Base-by-base conservation (phyloP, 2,797 vertebrate species). In the Xiphorhynchus erythropygius region DNA sequence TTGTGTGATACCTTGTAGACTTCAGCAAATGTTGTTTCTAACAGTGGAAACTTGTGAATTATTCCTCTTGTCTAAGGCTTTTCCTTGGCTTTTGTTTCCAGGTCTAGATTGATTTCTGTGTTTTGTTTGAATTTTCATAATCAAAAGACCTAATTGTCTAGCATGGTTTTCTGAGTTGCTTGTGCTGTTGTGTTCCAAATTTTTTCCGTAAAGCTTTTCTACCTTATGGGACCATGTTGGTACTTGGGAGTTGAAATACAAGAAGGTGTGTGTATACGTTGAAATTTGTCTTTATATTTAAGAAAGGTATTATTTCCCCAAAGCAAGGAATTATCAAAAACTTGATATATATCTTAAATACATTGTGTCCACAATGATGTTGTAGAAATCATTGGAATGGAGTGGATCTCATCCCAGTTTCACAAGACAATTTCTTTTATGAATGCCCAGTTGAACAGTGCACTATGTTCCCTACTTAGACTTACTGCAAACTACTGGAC, bases 171-270 rank as follows among this genome's bases (percentile, higher is more conserved):
- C 24, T 39, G 67, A 46, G 23, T 75, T 81, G 57, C 37, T 62
- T 47, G 10, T 42, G 13, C 35, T 70, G 7, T 27, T 28, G 4
- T 56, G 18, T 41, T 92, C 28, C 14, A 2, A 15, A 7, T 4
- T 81, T 84, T 27, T 19, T 65, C 14, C 41, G 22, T 57, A 84
- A 76, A 91, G 2, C 7, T 46, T 85, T 23, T 14, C 13, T 73
- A 35, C 27, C 4, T 0, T 55, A 18, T 32, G 60, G 42, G 24
- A 30, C 19, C 1, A 0, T 37, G 13, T 22, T 30, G 23, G 25
- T 87, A 12, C 4, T 41, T 91, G 22, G 59, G 44, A 59, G 24
- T 2, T 63, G 59, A 73, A 91, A 77, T 75, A 30, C 10, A 50
- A 37, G 22, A 85, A 8, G 6, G 1, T 30, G 18, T 59, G 14